Base-by-base conservation (phyloP, 2,797 vertebrate genomes). In the Pteronotus mesoamericanus region DNA sequence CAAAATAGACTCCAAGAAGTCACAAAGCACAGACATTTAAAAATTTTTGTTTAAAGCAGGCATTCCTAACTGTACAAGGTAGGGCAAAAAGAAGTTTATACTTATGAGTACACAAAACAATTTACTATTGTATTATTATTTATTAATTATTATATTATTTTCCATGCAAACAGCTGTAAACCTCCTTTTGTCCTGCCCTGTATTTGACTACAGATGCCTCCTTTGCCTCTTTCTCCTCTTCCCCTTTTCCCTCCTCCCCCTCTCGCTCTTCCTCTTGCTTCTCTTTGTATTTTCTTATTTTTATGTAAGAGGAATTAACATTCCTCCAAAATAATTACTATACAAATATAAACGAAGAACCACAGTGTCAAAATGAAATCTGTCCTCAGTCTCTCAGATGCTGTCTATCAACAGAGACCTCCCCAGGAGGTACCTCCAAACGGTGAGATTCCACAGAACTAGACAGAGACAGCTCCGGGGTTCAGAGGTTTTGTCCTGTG, bases 381-480 rank as follows among this genome's bases (percentile, higher is more conserved):
- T 22, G 3, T 79, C 61, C 26, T 15, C 39, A 89, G 39, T 72
- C 22, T 16, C 82, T 72, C 53, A 57, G 19, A 24, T 79, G 5
- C 42, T 68, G 6, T 39, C 24, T 46, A 15, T 34, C 74, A 53
- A 37, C 61, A 78, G 59, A 55, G n/a, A 32, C 19, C 0, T 64
- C 26, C 83, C 42, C 26, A 34, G 29, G 21, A 75, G 26, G 34
- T 15, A 48, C 3, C 57, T 55, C 66, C 53, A 46, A 74, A 77
- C 9, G 16, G 9, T 15, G 42, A 69, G 59, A 64, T 64, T 74
- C 34, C 94, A 84, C 83, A 94, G 96, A 97, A 96, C 71, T 72
- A 95, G 75, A 91, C 85, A 94, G 96, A 96, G 94, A 94, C 59
- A 96, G 80, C 94, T 96, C 94, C 96, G 71, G 93, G 66, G 93